A percentile compares a stretch with the other conserved stretches of the same genome.
phyloP scores from a whole-genome alignment of 2,113 vertebrate species.

The Vicugna pacos region DNA sequence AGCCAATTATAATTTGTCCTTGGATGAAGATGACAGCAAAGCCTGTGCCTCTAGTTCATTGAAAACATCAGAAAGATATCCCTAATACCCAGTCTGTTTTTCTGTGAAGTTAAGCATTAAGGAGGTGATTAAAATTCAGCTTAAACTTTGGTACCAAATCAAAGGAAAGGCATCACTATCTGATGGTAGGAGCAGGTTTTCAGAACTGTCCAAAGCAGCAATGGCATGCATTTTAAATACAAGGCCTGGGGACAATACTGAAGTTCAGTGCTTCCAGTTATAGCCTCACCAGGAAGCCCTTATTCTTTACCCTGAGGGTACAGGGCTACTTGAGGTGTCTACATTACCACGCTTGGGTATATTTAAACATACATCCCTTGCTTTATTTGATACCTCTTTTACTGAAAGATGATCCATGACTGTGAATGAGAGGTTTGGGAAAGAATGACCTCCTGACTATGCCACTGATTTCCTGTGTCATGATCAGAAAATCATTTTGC shows the following conservation, averaged over 20 bases:
- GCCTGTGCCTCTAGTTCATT: slow-evolving; percentile 77
- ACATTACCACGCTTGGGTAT: neutral
- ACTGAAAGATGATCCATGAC: neutral
- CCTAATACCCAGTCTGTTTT: slow-evolving; percentile 60
- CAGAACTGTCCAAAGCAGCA: neutral
- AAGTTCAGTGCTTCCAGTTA: neutral
- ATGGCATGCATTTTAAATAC: slow-evolving; percentile 20
- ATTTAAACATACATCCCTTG: neutral
- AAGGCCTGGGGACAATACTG: neutral
- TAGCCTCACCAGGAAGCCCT: neutral
- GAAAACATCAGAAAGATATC: slow-evolving; percentile 75
- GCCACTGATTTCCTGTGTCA: neutral
- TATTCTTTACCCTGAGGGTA: neutral
- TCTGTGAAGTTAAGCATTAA: slow-evolving; percentile 71
- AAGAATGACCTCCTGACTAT: neutral
- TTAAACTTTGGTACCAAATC: slow-evolving; percentile 79
- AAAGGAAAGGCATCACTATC: slow-evolving; percentile 72
- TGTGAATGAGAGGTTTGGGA: neutral
- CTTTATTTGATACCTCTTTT: neutral
- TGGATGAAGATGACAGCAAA: slow-evolving; percentile 80
- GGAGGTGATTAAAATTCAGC: slow-evolving; percentile 81
- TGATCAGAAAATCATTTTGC: slow-evolving; percentile 41
- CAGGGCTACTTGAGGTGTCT: neutral
- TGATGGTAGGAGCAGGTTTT: slow-evolving; percentile 49
- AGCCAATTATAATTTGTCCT: slow-evolving; percentile 84